A percentile compares a stretch with the other conserved stretches of the same genome.
Evolutionary conservation across 2,888 invertebrate species (phyloP).

Genomic region (Nemoura dubitans): DNA sequence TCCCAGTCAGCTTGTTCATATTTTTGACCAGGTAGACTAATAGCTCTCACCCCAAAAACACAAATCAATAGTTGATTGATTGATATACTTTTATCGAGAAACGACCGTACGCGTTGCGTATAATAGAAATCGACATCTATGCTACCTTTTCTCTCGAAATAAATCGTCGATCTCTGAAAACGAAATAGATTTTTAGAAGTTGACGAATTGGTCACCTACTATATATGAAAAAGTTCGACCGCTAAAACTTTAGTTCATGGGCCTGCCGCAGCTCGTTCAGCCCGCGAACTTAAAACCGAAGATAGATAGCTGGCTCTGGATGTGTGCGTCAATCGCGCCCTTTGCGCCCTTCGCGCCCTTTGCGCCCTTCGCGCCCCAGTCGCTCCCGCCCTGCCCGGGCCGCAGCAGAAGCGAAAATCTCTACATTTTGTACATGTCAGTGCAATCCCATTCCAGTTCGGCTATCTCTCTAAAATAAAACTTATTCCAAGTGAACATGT

Average conservation of each 20-base stretch:
- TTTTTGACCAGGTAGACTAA: slow-evolving; percentile 5
- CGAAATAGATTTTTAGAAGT: slow-evolving; percentile 31
- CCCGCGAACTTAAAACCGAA: slow-evolving; percentile 8
- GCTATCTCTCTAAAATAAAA: not conserved
- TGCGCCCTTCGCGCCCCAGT: too few species aligned
- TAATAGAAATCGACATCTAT: slow-evolving; percentile 3
- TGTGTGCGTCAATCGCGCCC: not conserved
- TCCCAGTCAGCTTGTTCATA: not conserved
- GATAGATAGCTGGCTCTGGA: not conserved
- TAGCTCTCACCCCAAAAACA: not conserved
- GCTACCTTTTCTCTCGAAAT: not conserved
- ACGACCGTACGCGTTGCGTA: not conserved
- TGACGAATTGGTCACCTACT: slow-evolving; percentile 29
- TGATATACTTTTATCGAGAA: not conserved
- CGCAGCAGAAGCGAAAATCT: not conserved
- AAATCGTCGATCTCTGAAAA: not conserved
- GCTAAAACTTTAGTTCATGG: not conserved
- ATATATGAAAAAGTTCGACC: slow-evolving; percentile 16
- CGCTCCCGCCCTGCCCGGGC: not conserved
- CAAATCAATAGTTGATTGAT: slow-evolving; percentile 12
- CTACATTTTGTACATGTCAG: slow-evolving; percentile 25
- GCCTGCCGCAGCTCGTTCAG: not conserved
- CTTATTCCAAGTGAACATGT: slow-evolving; percentile 1
- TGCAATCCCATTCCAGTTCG: not conserved
- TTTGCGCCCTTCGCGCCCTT: too few species aligned